Conservation (phyloP, 1,140 invertebrate species). For the Drosophila dunni region DNA sequence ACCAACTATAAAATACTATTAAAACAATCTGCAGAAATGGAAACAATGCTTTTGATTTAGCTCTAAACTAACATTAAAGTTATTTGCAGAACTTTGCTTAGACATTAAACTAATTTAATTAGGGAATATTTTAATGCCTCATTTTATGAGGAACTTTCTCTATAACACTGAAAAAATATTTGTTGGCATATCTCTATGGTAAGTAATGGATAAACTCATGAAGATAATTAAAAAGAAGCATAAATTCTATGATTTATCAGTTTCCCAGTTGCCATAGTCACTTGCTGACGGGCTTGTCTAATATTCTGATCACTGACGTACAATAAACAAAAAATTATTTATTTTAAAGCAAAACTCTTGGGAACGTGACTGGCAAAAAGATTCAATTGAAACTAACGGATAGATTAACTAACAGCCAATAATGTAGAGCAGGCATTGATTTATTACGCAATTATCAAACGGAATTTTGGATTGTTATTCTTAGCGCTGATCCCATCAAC, state of each 20-base stretch:
- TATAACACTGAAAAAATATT: no score
- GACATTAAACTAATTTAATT: not conserved
- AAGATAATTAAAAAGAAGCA: no score
- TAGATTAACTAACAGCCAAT: slow-evolving; percentile 61
- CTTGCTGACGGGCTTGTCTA: no score
- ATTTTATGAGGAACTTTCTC: not conserved
- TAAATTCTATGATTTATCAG: no score
- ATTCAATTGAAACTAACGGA: slow-evolving; percentile 46
- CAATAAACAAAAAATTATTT: no score
- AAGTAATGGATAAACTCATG: no score
- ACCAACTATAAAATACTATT: not conserved
- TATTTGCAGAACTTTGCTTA: slow-evolving; percentile 5
- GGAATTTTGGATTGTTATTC: slow-evolving; percentile 46
- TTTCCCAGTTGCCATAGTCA: no score
- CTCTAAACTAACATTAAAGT: not conserved
- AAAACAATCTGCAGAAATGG: not conserved
- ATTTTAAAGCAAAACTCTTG: not conserved
- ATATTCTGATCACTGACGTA: no score
- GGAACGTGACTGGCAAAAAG: slow-evolving; percentile 38
- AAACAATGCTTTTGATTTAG: not conserved
- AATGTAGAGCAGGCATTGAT: slow-evolving; percentile 76
- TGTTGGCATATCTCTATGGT: no score
- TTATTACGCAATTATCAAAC: slow-evolving; percentile 70
- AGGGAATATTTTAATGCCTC: not conserved
- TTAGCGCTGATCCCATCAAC: slow-evolving; percentile 19